Evolutionary conservation across 92 coral and sea anemone species (phyloP).

Genomic region (Porites cylindrica): DNA sequence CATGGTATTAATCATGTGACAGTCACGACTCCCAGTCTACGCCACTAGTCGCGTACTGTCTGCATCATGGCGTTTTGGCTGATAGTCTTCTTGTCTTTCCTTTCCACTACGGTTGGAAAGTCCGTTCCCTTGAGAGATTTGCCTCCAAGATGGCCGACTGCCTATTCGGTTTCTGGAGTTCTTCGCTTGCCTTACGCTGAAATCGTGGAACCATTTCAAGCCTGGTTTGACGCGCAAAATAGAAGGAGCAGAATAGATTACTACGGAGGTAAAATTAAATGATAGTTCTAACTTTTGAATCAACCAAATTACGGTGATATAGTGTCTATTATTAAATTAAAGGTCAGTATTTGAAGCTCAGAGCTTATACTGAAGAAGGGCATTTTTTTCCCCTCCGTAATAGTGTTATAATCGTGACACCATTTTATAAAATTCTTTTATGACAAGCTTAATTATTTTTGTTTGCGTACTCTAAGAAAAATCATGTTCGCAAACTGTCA

Average conservation of each 20-base stretch:
- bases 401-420: too few species aligned
- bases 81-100: neutral
- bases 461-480: too few species aligned
- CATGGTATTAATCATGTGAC: neutral
- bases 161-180: constrained; percentile 82
- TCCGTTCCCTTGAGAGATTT: constrained; percentile 6
- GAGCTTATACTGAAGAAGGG: too few species aligned
- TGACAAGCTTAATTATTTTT: too few species aligned
- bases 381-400: too few species aligned
- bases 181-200: constrained; percentile 94
- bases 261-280: constrained; percentile 79
- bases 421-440: too few species aligned
- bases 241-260: constrained; percentile 93
- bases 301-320: too few species aligned
- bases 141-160: constrained; percentile 79
- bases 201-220: constrained; percentile 88
- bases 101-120: constrained; percentile 9
- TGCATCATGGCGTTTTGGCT: neutral
- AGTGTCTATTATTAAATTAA: too few species aligned
- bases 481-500: too few species aligned
- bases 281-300: neutral
- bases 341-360: too few species aligned
- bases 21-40: neutral
- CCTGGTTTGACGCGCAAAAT: constrained; percentile 80
- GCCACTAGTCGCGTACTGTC: too few species aligned